Base-by-base conservation (phyloP, 2,113 vertebrate genomes). In the Orthonyx spaldingii region DNA sequence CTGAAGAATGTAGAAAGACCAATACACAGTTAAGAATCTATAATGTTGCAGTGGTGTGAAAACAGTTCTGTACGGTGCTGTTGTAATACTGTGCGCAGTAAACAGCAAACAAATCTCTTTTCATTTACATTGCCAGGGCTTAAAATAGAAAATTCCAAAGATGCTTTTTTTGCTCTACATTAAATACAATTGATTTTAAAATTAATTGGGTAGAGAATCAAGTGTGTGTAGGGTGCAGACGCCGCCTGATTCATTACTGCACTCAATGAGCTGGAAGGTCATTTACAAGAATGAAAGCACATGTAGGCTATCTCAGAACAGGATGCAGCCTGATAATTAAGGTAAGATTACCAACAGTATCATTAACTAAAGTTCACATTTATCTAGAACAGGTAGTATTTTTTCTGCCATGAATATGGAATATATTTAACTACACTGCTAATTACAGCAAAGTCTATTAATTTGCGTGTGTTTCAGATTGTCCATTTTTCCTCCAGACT, bases 321-420 rank as follows among this genome's bases (percentile, higher is more conserved):
- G 64, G 64, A 61, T 66, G 79, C 76, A 81, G 55, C 6, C 6
- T 52, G 50, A 71, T 89, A 89, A 96, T 95, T 74, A 87, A 53
- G 49, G 53, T 79, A 41, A 75, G 78, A 72, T 50, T 93, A 70
- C 70, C 85, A 87, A 27, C 70, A 69, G 46, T 72, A 83, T 87
- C 74, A 55, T 95, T 95, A 93, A 76, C 66, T 93, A 44, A 93
- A 95, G 66, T 84, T 96, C 87, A 80, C 75, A 55, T 85, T 85
- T 82, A 57, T 91, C 70, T 93, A 28, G 46, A 87, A 79, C 77
- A 95, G 87, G 84, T 91, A 90, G 26, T 18, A 50, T 17, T 77
- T 66, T 61, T 88, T 47, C 53, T 89, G 42, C 39, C 57, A 18
- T 72, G 46, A 91, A 50, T 69, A 65, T 33, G 30, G 49, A 68